Percentiles rank a stretch among this genome's conserved stretches.
phyloP scores from a whole-genome alignment of 2,113 vertebrate species.

The Psilopsiagon aymara region DNA sequence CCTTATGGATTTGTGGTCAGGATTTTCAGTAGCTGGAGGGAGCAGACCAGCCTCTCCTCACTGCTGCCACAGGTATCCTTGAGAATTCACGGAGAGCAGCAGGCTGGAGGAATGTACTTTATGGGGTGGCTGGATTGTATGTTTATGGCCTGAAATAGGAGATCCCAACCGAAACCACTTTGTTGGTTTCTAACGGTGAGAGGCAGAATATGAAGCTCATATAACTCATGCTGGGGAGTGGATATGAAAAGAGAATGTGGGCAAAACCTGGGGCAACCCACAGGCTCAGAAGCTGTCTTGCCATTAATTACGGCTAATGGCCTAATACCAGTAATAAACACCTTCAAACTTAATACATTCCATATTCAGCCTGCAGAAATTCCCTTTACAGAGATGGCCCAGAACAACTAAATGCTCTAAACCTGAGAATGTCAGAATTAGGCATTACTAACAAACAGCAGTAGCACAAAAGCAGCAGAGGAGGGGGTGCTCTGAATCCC shows the following conservation, averaged over 20 bases:
- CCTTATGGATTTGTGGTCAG: background rate
- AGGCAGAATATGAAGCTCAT: background rate
- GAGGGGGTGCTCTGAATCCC: background rate
- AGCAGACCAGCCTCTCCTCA: background rate
- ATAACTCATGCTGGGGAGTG: background rate
- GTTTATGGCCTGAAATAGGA: slow-evolving; percentile 48
- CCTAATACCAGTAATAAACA: slow-evolving; percentile 9
- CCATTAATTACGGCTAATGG: background rate
- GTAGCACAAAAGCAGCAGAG: rapidly evolving
- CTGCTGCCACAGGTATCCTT: background rate
- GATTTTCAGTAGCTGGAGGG: background rate
- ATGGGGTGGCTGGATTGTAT: background rate
- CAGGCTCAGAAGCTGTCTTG: background rate
- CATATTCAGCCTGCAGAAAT: background rate
- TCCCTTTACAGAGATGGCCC: background rate
- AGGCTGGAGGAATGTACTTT: background rate
- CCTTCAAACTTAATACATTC: background rate
- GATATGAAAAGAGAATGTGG: background rate
- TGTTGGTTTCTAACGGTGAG: slow-evolving; percentile 9
- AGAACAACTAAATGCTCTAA: background rate
- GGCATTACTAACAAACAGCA: background rate
- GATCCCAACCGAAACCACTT: background rate
- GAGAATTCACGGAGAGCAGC: background rate
- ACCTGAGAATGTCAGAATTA: background rate
- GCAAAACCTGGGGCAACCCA: background rate